Base-by-base conservation (phyloP, 2,888 invertebrate genomes). In the Caenorhabditis sp. region DNA sequence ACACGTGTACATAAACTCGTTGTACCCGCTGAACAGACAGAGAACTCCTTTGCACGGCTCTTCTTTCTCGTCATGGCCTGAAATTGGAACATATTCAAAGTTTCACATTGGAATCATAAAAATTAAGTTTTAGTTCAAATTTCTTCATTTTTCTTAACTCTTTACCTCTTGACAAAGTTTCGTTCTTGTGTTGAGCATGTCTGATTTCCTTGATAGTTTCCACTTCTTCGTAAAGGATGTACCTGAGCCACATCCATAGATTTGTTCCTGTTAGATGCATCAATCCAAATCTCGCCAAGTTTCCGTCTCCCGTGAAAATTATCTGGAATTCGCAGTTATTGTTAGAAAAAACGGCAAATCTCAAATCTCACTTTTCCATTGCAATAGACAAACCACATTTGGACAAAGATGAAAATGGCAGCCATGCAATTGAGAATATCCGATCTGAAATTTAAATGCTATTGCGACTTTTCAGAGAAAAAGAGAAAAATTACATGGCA, bases 381-480 rank as follows among this genome's bases (percentile, higher is more conserved):
- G 62, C 84, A 84, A 43, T 80, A 84, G 3, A 84, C 84, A 61
- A 84, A 84, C 84, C 84, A 84, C 79, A 84, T 84, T 58, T 84
- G 84, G 11, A 79, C 71, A 58, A 82, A 82, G 7, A 82, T 77
- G 63, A 82, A 82, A 8, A 80, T 35, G 5, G 78, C 78, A 17
- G 82, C 78, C 59, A 77, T 37, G 22, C 75, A 45, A 35, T 78
- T 80, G 27, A 82, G 46, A 46, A 72, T 55, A 39, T 79, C 78
- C 0, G 82, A 58, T 50, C 80, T 80, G 41, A 55, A 70, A 74
- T 15, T n/a, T n/a, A n/a, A n/a, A n/a, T n/a, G n/a, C 17, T 22
- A 17, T 27, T 24, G 20, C 27, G 15, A 26, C n/a, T 15, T 59
- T 62, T 22, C 4, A 15, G 15, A 24, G 13, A 8, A 22, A 26